Evolutionary conservation across 2,113 vertebrate genomes (phyloP).

Genomic region (Chlamydotis undulata): DNA sequence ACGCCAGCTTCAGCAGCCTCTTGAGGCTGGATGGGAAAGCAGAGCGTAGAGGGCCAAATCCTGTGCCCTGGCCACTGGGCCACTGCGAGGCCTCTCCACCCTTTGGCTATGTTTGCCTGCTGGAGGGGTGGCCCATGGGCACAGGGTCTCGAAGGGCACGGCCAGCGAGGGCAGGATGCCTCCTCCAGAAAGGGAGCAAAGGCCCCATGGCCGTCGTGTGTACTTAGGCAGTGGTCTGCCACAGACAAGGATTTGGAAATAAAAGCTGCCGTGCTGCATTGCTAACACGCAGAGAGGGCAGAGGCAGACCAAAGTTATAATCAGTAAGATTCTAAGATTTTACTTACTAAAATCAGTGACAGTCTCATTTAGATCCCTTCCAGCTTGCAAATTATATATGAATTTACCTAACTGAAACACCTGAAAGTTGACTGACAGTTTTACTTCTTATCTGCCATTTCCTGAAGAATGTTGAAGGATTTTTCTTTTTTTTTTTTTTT

Average conservation of each 20-base stretch:
- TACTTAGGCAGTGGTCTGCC: too few relatives aligned
- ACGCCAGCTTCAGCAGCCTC: neutral
- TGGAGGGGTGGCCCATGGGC: neutral
- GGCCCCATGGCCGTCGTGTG: accelerated
- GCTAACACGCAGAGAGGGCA: accelerated
- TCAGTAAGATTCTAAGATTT: neutral
- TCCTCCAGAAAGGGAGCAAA: neutral
- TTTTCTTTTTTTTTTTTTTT: neutral
- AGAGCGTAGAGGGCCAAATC: neutral
- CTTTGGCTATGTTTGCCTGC: accelerated
- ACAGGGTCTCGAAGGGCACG: neutral
- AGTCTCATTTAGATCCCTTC: neutral
- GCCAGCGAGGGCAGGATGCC: neutral
- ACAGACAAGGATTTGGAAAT: too few relatives aligned
- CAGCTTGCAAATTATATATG: neutral
- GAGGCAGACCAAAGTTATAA: neutral
- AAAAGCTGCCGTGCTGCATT: accelerated
- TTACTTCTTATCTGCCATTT: neutral
- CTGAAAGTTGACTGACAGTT: neutral
- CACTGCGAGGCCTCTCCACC: accelerated
- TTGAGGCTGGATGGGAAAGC: neutral
- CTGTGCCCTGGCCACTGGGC: neutral
- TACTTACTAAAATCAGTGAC: neutral
- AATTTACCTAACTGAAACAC: neutral
- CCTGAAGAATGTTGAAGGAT: neutral